A percentile compares a stretch with the other conserved stretches of the same genome.
These are phyloP conservation scores for Pseudoips prasinana DNA, from an alignment of 2,888 invertebrate genomes.

Conservation along the genomic window DNA sequence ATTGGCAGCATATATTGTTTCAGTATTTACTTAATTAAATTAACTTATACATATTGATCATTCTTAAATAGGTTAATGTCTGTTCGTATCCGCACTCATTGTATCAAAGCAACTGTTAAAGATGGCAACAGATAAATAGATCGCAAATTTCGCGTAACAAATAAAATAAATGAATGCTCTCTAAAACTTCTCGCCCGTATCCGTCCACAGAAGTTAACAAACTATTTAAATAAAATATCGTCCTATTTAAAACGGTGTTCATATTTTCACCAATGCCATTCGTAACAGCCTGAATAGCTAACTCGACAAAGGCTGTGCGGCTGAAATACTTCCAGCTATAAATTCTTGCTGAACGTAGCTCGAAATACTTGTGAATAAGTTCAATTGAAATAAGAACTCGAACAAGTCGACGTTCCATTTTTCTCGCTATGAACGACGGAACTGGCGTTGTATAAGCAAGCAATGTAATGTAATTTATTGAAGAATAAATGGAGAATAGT, in stretches of 20 bases:
- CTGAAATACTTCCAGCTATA: conserved; percentile 50
- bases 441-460: conserved; percentile 23
- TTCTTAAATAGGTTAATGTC: no score
- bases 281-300: conserved; percentile 23
- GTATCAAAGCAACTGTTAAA: no score
- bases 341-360: conserved; percentile 47
- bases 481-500: conserved; percentile 5
- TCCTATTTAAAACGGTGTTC: conserved; percentile 17
- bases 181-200: background rate
- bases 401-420: conserved; percentile 41
- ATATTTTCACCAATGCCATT: conserved; percentile 18
- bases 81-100: no score
- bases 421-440: conserved; percentile 39
- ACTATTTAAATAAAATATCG: conserved; percentile 1
- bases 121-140: no score
- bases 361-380: conserved; percentile 50
- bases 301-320: conserved; percentile 30
- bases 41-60: no score
- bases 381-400: conserved; percentile 55
- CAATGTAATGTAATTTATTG: conserved; percentile 9
- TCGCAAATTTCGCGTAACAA: no score
- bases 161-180: no score
- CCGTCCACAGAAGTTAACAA: background rate
- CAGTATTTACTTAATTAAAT: no score
- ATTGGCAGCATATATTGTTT: no score